Evolutionary conservation across 2,797 vertebrate species (phyloP).

Genomic region (Xiphophorus birchmanni): DNA sequence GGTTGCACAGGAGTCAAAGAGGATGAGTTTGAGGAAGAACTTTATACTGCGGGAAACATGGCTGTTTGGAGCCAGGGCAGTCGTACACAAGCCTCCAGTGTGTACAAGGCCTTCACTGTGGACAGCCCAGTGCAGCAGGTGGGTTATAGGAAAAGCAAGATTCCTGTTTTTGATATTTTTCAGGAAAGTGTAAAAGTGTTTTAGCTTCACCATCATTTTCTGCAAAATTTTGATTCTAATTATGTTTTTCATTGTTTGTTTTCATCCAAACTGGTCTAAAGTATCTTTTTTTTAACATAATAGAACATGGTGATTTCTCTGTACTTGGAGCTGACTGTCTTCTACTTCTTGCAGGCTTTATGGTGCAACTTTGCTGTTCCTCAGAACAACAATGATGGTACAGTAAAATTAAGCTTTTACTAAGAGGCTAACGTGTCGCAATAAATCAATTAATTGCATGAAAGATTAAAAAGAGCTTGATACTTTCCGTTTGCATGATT

Average conservation of each 20-base stretch:
- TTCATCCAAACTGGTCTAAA: background rate
- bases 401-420: constrained; percentile 6
- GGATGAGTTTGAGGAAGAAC: constrained; percentile 92
- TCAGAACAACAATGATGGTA: constrained; percentile 80
- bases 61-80: constrained; percentile 97
- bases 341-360: constrained; percentile 85
- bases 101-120: constrained; percentile 97
- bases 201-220: background rate
- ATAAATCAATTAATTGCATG: too few relatives aligned
- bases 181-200: background rate
- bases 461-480: too few relatives aligned
- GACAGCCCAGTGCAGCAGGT: constrained; percentile 96
- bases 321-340: constrained; percentile 19
- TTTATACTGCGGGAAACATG: constrained; percentile 92
- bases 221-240: background rate
- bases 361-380: constrained; percentile 95
- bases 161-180: background rate
- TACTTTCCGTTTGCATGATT: too few relatives aligned
- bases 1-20: constrained; percentile 83
- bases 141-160: background rate
- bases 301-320: background rate
- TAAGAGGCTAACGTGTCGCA: background rate
- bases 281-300: background rate
- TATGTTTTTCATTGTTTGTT: background rate
- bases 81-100: constrained; percentile 83